Conservation (phyloP, 92 coral and sea anemone species). For the Zoanthus gigantus region DNA sequence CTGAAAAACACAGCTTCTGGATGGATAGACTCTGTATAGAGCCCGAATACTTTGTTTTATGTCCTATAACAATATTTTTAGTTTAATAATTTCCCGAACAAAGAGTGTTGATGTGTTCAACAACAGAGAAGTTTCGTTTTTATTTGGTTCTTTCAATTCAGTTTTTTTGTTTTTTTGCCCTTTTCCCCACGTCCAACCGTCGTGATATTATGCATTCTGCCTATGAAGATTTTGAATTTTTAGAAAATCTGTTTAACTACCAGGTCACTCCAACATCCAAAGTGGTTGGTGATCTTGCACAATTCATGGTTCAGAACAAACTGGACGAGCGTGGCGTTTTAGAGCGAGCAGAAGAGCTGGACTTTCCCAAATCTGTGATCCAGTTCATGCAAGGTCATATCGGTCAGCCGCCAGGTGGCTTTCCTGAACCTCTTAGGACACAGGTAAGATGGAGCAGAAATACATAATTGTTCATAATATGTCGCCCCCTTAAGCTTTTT, state of each 20-base stretch:
- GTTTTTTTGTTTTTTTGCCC: too few relatives aligned
- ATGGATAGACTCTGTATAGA: too few relatives aligned
- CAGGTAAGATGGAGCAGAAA: constrained; percentile 63
- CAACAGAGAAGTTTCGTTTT: too few relatives aligned
- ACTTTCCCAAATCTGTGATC: constrained; percentile 94
- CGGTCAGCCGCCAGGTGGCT: constrained; percentile 98
- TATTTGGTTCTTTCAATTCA: too few relatives aligned
- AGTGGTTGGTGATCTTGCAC: constrained; percentile 98
- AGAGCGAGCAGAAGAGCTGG: constrained; percentile 85
- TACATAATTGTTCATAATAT: neutral
- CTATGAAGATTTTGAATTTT: neutral
- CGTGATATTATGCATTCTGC: too few relatives aligned
- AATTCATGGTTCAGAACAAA: constrained; percentile 97
- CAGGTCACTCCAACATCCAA: constrained; percentile 99
- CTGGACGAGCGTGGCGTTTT: constrained; percentile 92
- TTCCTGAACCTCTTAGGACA: constrained; percentile 97
- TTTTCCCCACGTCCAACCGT: too few relatives aligned
- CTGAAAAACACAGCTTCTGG: too few relatives aligned
- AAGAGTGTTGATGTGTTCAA: too few relatives aligned
- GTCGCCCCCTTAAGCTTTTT: neutral
- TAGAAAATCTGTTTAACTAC: too few relatives aligned
- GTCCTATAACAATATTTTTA: too few relatives aligned
- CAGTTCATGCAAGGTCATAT: constrained; percentile 98
- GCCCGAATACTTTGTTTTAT: too few relatives aligned
- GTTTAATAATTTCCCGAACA: too few relatives aligned